Evolutionary conservation across 2,888 invertebrate species (phyloP), one percentile per base, ranked within the genome.

Genomic region (Nasonia oneida): DNA sequence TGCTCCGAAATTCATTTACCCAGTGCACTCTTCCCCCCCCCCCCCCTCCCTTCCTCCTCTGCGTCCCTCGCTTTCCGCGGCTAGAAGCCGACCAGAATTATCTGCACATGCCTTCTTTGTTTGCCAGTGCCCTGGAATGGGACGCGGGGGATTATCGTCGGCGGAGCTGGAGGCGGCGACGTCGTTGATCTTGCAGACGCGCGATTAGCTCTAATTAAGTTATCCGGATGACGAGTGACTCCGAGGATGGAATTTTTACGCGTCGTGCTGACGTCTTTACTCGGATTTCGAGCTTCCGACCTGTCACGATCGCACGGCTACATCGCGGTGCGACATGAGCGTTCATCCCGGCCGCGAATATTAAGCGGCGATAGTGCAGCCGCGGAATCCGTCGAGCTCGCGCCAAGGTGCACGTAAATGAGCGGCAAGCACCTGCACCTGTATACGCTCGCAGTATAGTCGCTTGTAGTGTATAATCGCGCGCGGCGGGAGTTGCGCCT

Each of bases 51-150:
- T 37, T n/a, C 57, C 18, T 12, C n/a, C 4, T 53, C 53, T 53
- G 2, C 50, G 10, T 8, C 14, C 14, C 18, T 53, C 10, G 53
- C 53, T 53, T 53, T 53, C 57, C 15, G 74, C 57, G 57, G 37
- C 76, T 57, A 18, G 5, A 18, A n/a, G 4, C n/a, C 57, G 15
- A 15, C 39, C 15, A 1, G 61, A 81, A 74, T 74, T 81, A 81
- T 81, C 74, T 61, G 53, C 71, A 61, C 73, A n/a, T 73, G 81
- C 74, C 73, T 81, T 81, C 81, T 74, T 74, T 81, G 81, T 73
- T 74, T 81, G 53, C 18, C 5, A n/a, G 18, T 6, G 57, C 6
- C n/a, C 53, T 53, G 29, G 53, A 12, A 39, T 33, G 5, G 18
- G 57, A n/a, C 57, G n/a, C 53, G 53, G 53, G 53, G 53, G 18